These are phyloP conservation scores for Enteromius radiatus DNA, from an alignment of 2,797 vertebrate species.

Conservation along the genomic window DNA sequence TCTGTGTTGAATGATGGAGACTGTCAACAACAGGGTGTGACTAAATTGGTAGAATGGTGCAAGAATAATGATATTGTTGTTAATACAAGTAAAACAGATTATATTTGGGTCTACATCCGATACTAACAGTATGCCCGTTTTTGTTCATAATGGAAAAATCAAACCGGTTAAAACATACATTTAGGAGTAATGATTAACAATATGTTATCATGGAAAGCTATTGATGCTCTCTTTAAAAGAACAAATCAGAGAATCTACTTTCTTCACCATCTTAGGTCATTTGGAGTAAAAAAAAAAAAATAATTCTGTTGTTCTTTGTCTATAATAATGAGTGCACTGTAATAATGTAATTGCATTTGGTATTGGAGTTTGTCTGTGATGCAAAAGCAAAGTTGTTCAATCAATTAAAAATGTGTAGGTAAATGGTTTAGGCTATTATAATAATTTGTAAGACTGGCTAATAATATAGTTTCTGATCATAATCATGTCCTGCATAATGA, in stretches of 20 bases:
- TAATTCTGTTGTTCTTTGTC: not conserved
- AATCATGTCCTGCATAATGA: not conserved
- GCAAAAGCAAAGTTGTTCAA: not conserved
- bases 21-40: too few species aligned
- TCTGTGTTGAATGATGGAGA: not conserved
- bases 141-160: too few species aligned
- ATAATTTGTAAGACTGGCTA: not conserved
- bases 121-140: too few species aligned
- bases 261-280: not conserved
- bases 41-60: too few species aligned
- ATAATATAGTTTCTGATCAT: not conserved
- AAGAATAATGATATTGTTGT: too few species aligned
- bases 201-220: not conserved
- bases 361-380: not conserved
- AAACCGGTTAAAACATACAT: not conserved
- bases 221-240: not conserved
- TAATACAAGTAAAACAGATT: too few species aligned
- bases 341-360: too few species aligned
- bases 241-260: not conserved
- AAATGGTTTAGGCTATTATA: not conserved
- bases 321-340: not conserved
- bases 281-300: not conserved
- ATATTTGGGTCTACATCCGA: too few species aligned
- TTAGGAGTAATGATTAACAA: not conserved
- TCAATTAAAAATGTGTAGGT: not conserved